Evolutionary conservation across 2,113 vertebrate species (phyloP), one percentile per base, ranked within the genome.

Genomic region (Oncorhynchus nerka): DNA sequence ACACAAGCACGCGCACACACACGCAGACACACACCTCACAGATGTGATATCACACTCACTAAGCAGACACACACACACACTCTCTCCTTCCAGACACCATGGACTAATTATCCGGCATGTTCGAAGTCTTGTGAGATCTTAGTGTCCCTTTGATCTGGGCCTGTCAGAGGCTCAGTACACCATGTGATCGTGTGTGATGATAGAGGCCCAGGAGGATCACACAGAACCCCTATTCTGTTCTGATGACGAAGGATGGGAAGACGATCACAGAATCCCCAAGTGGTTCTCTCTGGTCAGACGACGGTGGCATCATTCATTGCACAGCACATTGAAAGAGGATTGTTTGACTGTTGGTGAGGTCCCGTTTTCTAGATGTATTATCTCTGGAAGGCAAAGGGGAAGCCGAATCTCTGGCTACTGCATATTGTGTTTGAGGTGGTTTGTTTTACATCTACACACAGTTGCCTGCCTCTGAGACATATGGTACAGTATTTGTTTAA

Each of bases 101-200:
- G 34, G 66, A 69, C 75, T 71, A 71, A 77, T 77, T 77, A 71
- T 59, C 22, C 61, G 11, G 39, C 57, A 24, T 49, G 69, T 71
- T 66, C 62, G 59, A 26, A 51, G 59, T 26, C 67, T 55, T 24
- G 1, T 57, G 59, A 22, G 69, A 77, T 45, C 61, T 71, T 48
- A n/a, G 75, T 66, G 70, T 71, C 15, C 28, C 75, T 77, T 71
- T 77, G 75, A 77, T 77, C 75, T n/a, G 19, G 59, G 61, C 26
- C 24, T 71, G 55, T 39, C 57, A n/a, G 68, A 49, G 68, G 32
- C 68, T 76, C 48, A 19, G 49, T 49, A 22, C 55, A 20, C 55
- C 55, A 9, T 45, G 39, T 45, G 39, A 45, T 45, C 2, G 8
- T 45, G 39, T 45, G 39, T 45, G 9, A 45, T 45, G 9, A 45